Base-by-base conservation (phyloP, 2,888 invertebrate species). In the Nemotelus pantherinus region DNA sequence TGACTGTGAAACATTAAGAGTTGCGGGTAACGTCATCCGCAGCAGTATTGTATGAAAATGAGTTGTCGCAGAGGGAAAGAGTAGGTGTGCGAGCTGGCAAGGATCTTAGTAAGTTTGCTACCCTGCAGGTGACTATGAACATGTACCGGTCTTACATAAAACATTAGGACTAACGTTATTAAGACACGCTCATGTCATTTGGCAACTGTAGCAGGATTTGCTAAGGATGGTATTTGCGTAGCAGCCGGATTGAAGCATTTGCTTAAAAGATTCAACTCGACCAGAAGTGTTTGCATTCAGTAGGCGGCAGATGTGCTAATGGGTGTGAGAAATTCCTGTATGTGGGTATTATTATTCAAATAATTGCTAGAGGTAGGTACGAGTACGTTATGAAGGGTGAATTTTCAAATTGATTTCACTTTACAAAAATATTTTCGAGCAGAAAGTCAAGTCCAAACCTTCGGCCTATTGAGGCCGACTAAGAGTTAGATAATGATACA, bases 81-180 rank as follows among this genome's bases (percentile, higher is more conserved):
- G 25, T 25, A 25, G 25, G 25, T 25, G 25, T 25, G 25, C 25
- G 25, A 25, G 25, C 25, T 25, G 25, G 25, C 25, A 25, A 25
- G 25, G 25, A 25, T 25, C 25, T 25, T 25, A 25, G 25, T 25
- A 25, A 25, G 25, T 25, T 25, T 25, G 25, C 25, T 25, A 25
- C 25, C 25, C 25, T 25, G 41, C 63, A 43, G 39, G 7, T 63
- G 63, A 63, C 57, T 57, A 57, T 57, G 63, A 63, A 63, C 63
- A 63, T 63, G 63, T 63, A 5, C 39, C 43, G 63, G 63, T 25
- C 68, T 41, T 53, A 53, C 53, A 53, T 68, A 50, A 48, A 68
- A 68, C 68, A 53, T 68, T 25, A 53, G 68, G 68, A 68, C 68
- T 68, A 68, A 68, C 41, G 53, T 53, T 68, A 68, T 68, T 68